Percentiles rank a stretch among this genome's conserved stretches.
These are phyloP conservation scores for Callitettix versicolor DNA, from an alignment of 1,140 invertebrate genomes.

Conservation along the genomic window DNA sequence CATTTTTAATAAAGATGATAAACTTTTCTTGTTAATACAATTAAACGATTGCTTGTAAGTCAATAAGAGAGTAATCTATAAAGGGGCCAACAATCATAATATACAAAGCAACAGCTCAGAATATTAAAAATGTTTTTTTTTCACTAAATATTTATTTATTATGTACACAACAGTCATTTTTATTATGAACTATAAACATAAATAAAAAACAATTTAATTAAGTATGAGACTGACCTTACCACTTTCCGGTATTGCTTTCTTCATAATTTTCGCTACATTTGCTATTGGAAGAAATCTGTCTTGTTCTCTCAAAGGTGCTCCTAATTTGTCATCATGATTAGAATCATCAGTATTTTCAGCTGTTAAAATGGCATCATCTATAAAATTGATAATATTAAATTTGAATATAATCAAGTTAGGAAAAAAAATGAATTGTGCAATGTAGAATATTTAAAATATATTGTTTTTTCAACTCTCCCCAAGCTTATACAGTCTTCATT, in stretches of 20 bases:
- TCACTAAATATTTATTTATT: no score
- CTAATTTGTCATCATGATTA: slow-evolving; percentile 41
- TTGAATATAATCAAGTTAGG: slow-evolving; percentile 1
- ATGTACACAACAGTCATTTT: no score
- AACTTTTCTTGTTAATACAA: no score
- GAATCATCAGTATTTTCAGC: slow-evolving; percentile 61
- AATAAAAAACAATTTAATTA: neutral
- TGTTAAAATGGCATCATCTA: slow-evolving; percentile 25
- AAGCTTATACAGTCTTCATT: neutral
- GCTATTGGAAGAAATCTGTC: slow-evolving; percentile 95
- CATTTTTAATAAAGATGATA: no score
- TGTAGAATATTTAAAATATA: neutral
- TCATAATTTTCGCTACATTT: slow-evolving; percentile 99
- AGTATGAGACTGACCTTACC: slow-evolving; percentile 65
- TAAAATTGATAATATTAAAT: neutral
- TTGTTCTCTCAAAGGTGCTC: slow-evolving; percentile 65
- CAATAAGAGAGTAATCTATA: no score
- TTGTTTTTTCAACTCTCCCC: neutral
- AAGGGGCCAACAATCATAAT: no score
- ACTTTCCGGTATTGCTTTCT: slow-evolving; percentile 87
- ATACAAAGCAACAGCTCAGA: no score
- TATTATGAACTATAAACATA: no score
- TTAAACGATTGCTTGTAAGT: no score
- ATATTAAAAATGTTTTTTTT: no score
- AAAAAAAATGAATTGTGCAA: neutral